These are phyloP conservation scores for Nycticryphes semicollaris DNA, from an alignment of 2,113 vertebrate species.

Conservation along the genomic window DNA sequence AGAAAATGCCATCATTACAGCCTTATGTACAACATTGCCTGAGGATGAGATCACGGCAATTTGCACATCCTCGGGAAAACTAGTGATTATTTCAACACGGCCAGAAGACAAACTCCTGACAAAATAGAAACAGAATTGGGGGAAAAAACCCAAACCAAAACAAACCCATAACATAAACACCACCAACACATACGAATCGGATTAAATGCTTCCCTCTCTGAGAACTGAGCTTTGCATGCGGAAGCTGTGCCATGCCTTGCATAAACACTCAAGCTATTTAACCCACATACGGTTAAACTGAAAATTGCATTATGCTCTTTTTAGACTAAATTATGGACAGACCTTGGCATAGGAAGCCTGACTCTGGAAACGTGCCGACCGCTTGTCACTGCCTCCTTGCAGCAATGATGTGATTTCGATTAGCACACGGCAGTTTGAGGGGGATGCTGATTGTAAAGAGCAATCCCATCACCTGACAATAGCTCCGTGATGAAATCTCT, in stretches of 20 bases:
- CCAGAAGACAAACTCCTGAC: conserved; percentile 16
- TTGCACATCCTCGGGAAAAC: not conserved
- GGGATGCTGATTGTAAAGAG: conserved; percentile 34
- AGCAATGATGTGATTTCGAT: not conserved
- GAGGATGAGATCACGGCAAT: not conserved
- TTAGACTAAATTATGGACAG: conserved; percentile 27
- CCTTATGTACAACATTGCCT: not conserved
- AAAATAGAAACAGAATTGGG: not conserved
- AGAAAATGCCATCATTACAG: not conserved
- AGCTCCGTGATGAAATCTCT: conserved; percentile 64
- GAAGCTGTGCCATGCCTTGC: not conserved
- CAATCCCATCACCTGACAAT: conserved; percentile 60
- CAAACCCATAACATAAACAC: not conserved
- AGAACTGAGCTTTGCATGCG: not conserved
- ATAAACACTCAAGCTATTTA: conserved; percentile 3
- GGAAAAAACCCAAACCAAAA: not conserved
- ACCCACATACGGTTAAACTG: not conserved
- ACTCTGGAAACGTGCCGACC: not conserved
- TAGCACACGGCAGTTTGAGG: not conserved
- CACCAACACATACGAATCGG: not conserved
- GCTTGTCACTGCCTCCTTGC: not conserved
- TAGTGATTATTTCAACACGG: not conserved
- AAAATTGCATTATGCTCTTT: conserved; percentile 18
- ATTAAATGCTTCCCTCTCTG: not conserved
- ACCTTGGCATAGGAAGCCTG: not conserved